phyloP scores from a whole-genome alignment of 2,113 vertebrate species.

The Pseudorhombus dupliciocellatus region DNA sequence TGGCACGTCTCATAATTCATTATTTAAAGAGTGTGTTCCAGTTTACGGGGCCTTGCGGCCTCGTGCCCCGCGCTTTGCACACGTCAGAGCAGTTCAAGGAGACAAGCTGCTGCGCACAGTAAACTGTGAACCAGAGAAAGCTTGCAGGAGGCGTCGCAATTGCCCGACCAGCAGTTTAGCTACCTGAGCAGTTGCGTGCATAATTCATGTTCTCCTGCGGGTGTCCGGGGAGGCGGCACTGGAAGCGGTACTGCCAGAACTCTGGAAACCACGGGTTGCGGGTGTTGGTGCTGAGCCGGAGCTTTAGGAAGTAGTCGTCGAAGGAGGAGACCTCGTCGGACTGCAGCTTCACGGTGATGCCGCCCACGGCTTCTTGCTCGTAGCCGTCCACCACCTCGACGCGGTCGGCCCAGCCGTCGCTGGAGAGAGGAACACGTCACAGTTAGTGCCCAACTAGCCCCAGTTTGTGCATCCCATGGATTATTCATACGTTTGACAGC shows the following conservation, averaged over 20 bases:
- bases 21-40: conserved; percentile 58
- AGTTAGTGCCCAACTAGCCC: neutral
- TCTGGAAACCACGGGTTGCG: conserved; percentile 98
- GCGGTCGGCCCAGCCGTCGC: conserved; percentile 98
- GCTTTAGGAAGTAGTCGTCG: conserved; percentile 92
- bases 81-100: conserved; percentile 43
- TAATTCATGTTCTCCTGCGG: conserved; percentile 90
- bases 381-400: conserved; percentile 98
- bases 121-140: conserved; percentile 14
- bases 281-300: conserved; percentile 89
- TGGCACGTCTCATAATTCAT: conserved; percentile 56
- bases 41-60: conserved; percentile 51
- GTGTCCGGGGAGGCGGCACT: conserved; percentile 93
- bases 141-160: conserved; percentile 30
- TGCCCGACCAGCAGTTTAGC: neutral
- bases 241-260: conserved; percentile 98
- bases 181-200: conserved; percentile 94
- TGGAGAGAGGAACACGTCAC: conserved; percentile 62
- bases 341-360: conserved; percentile 96
- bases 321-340: conserved; percentile 94
- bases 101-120: conserved; percentile 41
- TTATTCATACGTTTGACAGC: neutral
- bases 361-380: conserved; percentile 93
- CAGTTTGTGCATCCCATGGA: neutral
- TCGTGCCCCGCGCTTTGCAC: conserved; percentile 41